phyloP scores from a whole-genome alignment of 1,140 invertebrate species.

The Ips nitidus region DNA sequence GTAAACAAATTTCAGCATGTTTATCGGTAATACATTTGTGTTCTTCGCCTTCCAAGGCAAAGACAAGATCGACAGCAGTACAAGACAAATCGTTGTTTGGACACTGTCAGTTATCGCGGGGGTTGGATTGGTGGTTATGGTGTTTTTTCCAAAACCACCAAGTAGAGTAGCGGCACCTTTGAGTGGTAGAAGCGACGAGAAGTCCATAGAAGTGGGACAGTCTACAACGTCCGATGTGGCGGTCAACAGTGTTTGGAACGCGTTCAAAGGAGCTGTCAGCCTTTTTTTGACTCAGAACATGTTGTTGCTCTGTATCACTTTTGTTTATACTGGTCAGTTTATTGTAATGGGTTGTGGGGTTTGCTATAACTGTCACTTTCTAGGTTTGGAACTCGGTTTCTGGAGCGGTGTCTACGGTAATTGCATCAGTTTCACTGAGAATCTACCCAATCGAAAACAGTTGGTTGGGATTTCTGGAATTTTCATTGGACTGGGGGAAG shows the following conservation, averaged over 20 bases:
- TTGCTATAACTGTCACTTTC: not conserved
- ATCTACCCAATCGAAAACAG: conserved; percentile 76
- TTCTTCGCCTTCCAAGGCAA: conserved; percentile 85
- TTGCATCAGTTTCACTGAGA: conserved; percentile 79
- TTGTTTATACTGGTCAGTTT: conserved; percentile 81
- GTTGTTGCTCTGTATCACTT: conserved; percentile 80
- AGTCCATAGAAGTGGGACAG: not conserved
- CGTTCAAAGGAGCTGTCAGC: conserved; percentile 71
- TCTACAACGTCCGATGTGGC: conserved; percentile 47
- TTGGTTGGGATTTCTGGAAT: conserved; percentile 91
- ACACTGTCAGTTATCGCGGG: conserved; percentile 70
- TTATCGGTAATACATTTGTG: conserved; percentile 93
- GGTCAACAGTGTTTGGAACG: conserved; percentile 62
- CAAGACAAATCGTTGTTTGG: conserved; percentile 72
- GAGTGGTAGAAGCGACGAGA: not conserved
- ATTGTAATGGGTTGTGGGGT: not conserved
- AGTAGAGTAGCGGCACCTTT: conserved; percentile 47
- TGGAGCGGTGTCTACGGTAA: conserved; percentile 95
- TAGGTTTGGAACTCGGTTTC: conserved; percentile 89
- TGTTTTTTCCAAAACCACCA: conserved; percentile 61
- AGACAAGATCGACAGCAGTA: conserved; percentile 63
- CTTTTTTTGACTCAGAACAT: conserved; percentile 82
- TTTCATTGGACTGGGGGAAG: conserved; percentile 90
- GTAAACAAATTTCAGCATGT: conserved; percentile 63
- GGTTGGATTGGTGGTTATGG: conserved; percentile 69